These are phyloP conservation scores for Sebastes dallii DNA, from an alignment of 2,797 vertebrate species.

Conservation along the genomic window DNA sequence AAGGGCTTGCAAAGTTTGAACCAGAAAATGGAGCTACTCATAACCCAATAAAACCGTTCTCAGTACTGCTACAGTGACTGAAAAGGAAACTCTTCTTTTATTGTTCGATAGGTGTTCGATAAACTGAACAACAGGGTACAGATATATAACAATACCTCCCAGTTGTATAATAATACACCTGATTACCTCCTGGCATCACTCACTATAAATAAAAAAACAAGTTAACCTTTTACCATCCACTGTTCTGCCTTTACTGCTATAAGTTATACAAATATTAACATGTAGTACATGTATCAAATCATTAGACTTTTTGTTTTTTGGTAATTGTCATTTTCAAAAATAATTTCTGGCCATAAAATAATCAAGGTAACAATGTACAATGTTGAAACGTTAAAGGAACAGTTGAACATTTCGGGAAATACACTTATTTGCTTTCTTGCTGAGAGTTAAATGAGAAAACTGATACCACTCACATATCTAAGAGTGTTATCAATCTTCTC, in stretches of 20 bases:
- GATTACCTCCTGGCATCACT: neutral
- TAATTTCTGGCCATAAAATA: neutral
- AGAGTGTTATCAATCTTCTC: too few relatives aligned
- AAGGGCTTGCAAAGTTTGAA: constrained; percentile 22
- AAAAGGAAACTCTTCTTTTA: neutral
- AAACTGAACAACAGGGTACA: neutral
- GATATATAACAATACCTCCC: neutral
- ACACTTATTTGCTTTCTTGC: neutral
- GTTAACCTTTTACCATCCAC: neutral
- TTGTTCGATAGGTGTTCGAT: neutral
- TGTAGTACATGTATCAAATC: neutral
- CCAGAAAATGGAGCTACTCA: constrained; percentile 13
- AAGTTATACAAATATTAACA: neutral
- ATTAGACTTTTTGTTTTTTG: neutral
- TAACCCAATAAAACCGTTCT: neutral
- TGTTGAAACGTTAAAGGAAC: neutral
- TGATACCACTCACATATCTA: neutral
- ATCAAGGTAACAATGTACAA: neutral
- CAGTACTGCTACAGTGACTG: neutral
- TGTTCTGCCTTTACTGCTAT: neutral
- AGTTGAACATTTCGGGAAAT: neutral
- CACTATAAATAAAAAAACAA: neutral
- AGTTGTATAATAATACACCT: neutral
- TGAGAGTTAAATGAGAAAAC: neutral
- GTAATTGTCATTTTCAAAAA: neutral